These are phyloP conservation scores for Macquaria australasica DNA, from an alignment of 2,113 vertebrate genomes.

Conservation along the genomic window DNA sequence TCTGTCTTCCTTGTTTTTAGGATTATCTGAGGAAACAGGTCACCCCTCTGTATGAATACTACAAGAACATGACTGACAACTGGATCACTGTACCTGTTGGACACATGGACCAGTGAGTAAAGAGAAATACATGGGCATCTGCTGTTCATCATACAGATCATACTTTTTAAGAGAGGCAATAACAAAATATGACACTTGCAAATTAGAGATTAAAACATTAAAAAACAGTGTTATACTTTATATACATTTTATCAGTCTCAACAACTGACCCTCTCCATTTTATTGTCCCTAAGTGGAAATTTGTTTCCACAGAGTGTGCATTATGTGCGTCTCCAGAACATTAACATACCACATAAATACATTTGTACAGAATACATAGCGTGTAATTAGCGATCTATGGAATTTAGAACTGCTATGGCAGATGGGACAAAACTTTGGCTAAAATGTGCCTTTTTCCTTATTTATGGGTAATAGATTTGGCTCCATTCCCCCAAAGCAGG, in stretches of 20 bases:
- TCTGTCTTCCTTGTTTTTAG: slow-evolving; percentile 72
- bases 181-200: neutral
- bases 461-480: neutral
- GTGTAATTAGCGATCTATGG: too few species aligned
- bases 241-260: neutral
- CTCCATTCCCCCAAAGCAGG: neutral
- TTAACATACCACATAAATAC: too few species aligned
- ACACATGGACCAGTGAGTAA: slow-evolving; percentile 92
- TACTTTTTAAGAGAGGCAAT: neutral
- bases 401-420: too few species aligned
- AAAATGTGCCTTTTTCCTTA: too few species aligned
- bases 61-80: accelerated
- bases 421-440: too few species aligned
- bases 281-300: too few species aligned
- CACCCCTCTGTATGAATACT: slow-evolving; percentile 79
- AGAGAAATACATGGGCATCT: neutral
- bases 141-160: neutral
- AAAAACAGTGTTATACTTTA: neutral
- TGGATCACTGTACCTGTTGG: accelerated
- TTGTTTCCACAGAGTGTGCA: too few species aligned
- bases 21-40: slow-evolving; percentile 86
- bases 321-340: too few species aligned
- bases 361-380: too few species aligned
- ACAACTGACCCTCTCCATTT: too few species aligned
- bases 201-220: neutral